phyloP scores from a whole-genome alignment of 2,888 invertebrate species.

The Eristalis pertinax region DNA sequence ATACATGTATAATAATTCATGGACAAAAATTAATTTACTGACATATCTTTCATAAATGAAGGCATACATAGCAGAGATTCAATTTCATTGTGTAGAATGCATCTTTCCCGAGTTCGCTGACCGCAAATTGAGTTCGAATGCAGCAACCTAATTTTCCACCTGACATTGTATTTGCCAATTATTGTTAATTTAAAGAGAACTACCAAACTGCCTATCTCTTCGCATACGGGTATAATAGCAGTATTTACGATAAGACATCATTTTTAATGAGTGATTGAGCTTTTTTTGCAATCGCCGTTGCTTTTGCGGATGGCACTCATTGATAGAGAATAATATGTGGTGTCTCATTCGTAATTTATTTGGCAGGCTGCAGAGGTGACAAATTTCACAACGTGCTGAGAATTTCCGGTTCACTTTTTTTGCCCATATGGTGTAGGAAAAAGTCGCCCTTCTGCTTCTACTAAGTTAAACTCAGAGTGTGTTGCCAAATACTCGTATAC shows the following conservation, averaged over 20 bases:
- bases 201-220: background rate
- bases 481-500: constrained; percentile 26
- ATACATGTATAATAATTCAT: constrained; percentile 23
- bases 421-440: constrained; percentile 22
- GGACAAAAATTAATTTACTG: constrained; percentile 13
- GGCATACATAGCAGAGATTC: background rate
- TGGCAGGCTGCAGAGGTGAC: constrained; percentile 70
- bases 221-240: constrained; percentile 24
- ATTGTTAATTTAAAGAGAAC: constrained; percentile 49
- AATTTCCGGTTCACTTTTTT: constrained; percentile 44
- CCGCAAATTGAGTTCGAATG: constrained; percentile 14
- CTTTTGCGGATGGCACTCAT: constrained; percentile 31
- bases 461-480: constrained; percentile 9
- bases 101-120: background rate
- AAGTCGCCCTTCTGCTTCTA: constrained; percentile 21
- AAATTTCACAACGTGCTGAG: constrained; percentile 64
- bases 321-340: constrained; percentile 8
- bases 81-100: constrained; percentile 36
- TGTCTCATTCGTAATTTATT: constrained; percentile 60
- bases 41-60: constrained; percentile 1
- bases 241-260: constrained; percentile 36
- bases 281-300: constrained; percentile 30
- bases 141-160: constrained; percentile 45
- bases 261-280: constrained; percentile 49
- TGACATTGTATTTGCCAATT: constrained; percentile 55